Evolutionary conservation across 2,888 invertebrate species (phyloP).

Genomic region (Bugula neritina): DNA sequence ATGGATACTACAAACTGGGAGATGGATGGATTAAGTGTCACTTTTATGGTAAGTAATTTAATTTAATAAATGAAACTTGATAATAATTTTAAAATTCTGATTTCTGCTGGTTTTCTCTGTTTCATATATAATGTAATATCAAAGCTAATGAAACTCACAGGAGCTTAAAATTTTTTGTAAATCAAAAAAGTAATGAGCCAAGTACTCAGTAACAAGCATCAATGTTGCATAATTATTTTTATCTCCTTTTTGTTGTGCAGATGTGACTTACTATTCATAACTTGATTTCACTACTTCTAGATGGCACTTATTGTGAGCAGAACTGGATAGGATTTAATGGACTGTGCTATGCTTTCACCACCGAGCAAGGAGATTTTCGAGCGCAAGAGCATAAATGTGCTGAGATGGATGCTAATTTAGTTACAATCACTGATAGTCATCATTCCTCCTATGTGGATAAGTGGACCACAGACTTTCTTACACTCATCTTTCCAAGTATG

Average conservation of each 20-base stretch:
- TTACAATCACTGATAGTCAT: not conserved
- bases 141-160: too few relatives aligned
- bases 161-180: too few relatives aligned
- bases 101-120: too few relatives aligned
- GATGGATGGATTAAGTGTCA: not conserved
- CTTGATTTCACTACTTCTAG: too few relatives aligned
- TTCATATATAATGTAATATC: too few relatives aligned
- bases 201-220: too few relatives aligned
- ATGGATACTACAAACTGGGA: not conserved
- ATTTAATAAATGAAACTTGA: too few relatives aligned
- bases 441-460: not conserved
- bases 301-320: not conserved
- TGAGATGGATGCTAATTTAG: not conserved
- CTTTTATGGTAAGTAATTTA: not conserved
- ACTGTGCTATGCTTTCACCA: not conserved
- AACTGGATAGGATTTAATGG: not conserved
- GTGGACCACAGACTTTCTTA: not conserved
- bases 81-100: too few relatives aligned
- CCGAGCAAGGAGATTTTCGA: not conserved
- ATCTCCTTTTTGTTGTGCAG: too few relatives aligned
- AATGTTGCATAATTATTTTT: too few relatives aligned
- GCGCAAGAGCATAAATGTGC: not conserved
- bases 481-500: not conserved
- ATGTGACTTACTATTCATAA: too few relatives aligned
- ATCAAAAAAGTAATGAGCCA: too few relatives aligned